Percentiles rank a stretch among this genome's conserved stretches.
These are phyloP conservation scores for Stenchaetothrips biformis DNA, from an alignment of 2,888 invertebrate genomes.

Conservation along the genomic window DNA sequence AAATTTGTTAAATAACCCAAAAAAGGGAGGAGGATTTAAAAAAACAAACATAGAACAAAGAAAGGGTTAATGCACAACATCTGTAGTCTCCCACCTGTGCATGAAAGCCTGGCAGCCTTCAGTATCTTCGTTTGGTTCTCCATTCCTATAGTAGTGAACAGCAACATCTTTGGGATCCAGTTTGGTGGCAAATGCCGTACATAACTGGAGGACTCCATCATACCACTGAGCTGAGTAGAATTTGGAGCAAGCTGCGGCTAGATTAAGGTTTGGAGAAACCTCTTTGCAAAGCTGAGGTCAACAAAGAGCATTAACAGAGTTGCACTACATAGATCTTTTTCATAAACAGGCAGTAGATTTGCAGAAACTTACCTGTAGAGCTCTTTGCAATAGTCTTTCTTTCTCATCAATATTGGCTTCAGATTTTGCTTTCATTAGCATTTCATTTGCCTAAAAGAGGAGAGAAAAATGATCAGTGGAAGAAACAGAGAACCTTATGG, in stretches of 20 bases:
- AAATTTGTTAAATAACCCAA: conserved; percentile 23
- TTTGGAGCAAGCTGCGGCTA: conserved; percentile 78
- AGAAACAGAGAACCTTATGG: conserved; percentile 26
- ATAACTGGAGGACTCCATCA: conserved; percentile 83
- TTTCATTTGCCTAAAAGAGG: conserved; percentile 71
- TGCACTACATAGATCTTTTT: background rate
- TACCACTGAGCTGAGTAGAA: conserved; percentile 76
- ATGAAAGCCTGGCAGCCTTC: conserved; percentile 41
- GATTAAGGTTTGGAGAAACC: conserved; percentile 80
- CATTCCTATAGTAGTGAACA: conserved; percentile 78
- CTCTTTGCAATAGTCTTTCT: conserved; percentile 64
- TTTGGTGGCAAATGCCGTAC: conserved; percentile 75
- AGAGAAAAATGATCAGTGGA: conserved; percentile 26
- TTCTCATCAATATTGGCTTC: conserved; percentile 70
- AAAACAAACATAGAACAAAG: background rate
- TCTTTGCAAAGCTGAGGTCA: conserved; percentile 69
- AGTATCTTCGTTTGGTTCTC: conserved; percentile 74
- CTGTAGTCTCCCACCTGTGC: background rate
- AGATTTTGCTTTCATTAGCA: conserved; percentile 73
- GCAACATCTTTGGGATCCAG: conserved; percentile 87
- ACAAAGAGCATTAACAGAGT: conserved; percentile 21
- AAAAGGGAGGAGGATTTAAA: conserved; percentile 24
- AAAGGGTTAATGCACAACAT: background rate
- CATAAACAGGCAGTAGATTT: background rate
- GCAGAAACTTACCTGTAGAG: conserved; percentile 52